Conservation (phyloP, 2,113 vertebrate species). For the Acanthochromis polyacanthus region DNA sequence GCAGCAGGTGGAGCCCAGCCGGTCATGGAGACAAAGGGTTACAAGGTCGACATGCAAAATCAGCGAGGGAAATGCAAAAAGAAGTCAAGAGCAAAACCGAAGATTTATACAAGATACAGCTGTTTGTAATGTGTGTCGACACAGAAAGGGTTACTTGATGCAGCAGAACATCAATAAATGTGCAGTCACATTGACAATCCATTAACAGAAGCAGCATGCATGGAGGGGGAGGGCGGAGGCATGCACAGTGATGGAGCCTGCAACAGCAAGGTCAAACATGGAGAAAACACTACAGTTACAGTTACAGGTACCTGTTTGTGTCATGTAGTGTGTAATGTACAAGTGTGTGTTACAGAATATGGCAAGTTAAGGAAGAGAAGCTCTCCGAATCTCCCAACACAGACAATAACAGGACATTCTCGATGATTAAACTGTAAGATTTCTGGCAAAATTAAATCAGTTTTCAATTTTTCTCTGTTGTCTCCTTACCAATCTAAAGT, state of each 20-base stretch:
- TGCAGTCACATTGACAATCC: conserved; percentile 38
- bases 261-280: conserved; percentile 52
- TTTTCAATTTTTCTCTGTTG: not conserved
- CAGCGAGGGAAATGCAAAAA: not conserved
- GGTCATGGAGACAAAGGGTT: conserved; percentile 14
- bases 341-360: not conserved
- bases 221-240: conserved; percentile 12
- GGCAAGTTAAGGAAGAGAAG: not conserved
- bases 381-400: not conserved
- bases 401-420: not conserved
- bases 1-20: conserved; percentile 35
- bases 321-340: not conserved
- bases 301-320: conserved; percentile 5
- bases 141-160: conserved; percentile 24
- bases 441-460: not conserved
- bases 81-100: conserved; percentile 13
- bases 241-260: conserved; percentile 30
- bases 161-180: conserved; percentile 46
- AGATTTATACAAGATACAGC: not conserved
- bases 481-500: too few species aligned
- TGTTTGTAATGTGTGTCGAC: conserved; percentile 1
- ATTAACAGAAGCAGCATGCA: conserved; percentile 46
- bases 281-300: conserved; percentile 21
- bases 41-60: conserved; percentile 48
- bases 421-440: conserved; percentile 12